phyloP scores from a whole-genome alignment of 2,797 vertebrate genomes.

The Pteropus rufus region DNA sequence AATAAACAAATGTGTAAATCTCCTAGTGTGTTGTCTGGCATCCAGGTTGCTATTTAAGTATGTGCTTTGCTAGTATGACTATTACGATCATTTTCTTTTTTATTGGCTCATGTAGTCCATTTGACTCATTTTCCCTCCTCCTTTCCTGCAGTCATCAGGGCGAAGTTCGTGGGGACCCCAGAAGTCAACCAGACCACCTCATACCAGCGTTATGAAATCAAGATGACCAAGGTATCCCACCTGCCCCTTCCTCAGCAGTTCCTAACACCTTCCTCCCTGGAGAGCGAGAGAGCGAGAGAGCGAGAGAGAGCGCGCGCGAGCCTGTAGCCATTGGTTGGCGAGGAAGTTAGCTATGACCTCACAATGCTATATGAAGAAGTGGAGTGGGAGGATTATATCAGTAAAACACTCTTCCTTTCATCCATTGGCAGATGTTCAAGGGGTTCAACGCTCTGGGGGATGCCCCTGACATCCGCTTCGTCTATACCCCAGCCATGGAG shows the following conservation, averaged over 20 bases:
- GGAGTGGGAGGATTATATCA: constrained; percentile 40
- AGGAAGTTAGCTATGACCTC: constrained; percentile 13
- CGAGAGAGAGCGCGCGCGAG: no score
- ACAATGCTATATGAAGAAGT: constrained; percentile 18
- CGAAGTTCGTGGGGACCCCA: constrained; percentile 66
- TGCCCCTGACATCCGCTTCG: constrained; percentile 54
- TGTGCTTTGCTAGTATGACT: not conserved
- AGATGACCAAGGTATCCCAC: constrained; percentile 78
- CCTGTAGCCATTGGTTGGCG: not conserved
- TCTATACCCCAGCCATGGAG: constrained; percentile 72
- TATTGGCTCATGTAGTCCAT: not conserved
- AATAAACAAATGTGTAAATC: not conserved
- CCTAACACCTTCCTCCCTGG: not conserved
- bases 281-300: no score
- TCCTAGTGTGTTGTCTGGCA: not conserved
- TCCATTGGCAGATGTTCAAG: constrained; percentile 71
- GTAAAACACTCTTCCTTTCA: constrained; percentile 37
- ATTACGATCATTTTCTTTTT: constrained; percentile 10
- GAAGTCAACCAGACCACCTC: constrained; percentile 58
- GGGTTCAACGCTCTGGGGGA: constrained; percentile 47
- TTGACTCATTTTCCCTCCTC: not conserved
- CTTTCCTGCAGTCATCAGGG: constrained; percentile 75
- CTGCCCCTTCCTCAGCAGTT: not conserved
- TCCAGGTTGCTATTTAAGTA: not conserved
- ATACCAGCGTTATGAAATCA: constrained; percentile 73